Conservation (phyloP, 1,140 invertebrate species). For the Anastrepha obliqua region DNA sequence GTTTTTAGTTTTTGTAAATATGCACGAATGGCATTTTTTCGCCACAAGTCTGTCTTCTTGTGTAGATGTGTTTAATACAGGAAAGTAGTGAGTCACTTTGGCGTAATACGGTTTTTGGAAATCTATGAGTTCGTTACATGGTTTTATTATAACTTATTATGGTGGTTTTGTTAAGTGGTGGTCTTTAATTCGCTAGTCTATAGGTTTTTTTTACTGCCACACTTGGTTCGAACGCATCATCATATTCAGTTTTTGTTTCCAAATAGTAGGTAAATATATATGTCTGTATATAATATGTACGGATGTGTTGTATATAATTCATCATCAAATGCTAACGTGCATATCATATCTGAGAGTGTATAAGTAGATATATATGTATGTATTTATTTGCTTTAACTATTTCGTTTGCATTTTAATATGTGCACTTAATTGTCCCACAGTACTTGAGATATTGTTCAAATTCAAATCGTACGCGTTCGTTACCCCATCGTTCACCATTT, state of each 20-base stretch:
- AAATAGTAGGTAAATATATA: slow-evolving; percentile 36
- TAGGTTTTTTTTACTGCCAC: slow-evolving; percentile 8
- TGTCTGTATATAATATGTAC: slow-evolving; percentile 17
- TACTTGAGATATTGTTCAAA: slow-evolving; percentile 36
- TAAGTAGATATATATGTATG: background rate
- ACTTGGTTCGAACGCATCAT: background rate
- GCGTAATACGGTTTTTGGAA: background rate
- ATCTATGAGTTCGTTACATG: background rate
- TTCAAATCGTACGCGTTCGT: background rate
- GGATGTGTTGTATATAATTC: slow-evolving; percentile 25
- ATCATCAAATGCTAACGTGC: slow-evolving; percentile 30
- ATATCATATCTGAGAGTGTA: background rate
- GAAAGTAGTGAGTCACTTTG: background rate
- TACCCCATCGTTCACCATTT: background rate
- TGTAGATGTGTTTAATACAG: slow-evolving; percentile 14
- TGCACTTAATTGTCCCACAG: slow-evolving; percentile 34
- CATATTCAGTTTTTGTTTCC: slow-evolving; percentile 18
- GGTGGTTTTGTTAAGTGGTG: slow-evolving; percentile 23
- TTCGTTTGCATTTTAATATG: background rate
- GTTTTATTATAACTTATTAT: background rate
- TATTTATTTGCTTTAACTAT: slow-evolving; percentile 9
- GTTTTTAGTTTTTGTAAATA: background rate
- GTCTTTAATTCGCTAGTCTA: slow-evolving; percentile 36
- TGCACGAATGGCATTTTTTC: slow-evolving; percentile 15
- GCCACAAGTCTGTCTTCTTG: background rate